Evolutionary conservation across 2,113 vertebrate genomes (phyloP), one percentile per base, ranked within the genome.

Genomic region (Bufo bufo): DNA sequence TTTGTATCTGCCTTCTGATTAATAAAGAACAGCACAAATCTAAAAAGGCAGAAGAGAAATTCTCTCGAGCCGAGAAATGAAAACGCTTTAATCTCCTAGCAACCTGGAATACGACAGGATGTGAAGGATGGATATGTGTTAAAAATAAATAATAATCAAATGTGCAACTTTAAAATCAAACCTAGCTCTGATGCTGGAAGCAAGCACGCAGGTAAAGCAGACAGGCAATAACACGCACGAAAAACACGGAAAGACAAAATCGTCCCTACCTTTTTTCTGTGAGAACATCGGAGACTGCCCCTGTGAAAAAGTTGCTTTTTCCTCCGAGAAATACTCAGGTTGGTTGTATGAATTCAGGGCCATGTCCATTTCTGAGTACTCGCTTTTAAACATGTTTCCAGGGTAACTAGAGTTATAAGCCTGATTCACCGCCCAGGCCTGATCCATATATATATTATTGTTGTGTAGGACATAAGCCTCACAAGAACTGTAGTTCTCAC

Each of bases 201-300:
- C 3, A 52, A 61, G 49, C 17, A 19, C 33, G n/a, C 59, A 58
- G 50, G 74, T 72, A 33, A 33, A 33, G 23, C 50, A 74, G 65
- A 20, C 50, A 61, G 52, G 58, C 45, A 77, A 66, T 17, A 65
- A 20, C n/a, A 75, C n/a, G 61, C 65, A 43, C 23, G 50, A 89
- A 77, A 17, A 63, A 78, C 66, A 54, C 87, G 84, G 63, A 92
- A 52, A 23, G 61, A 93, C 89, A 92, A 77, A 92, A 93, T 77
- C 90, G 89, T 92, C 91, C 92, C 89, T 99, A 99, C 98, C 98
- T 99, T 97, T 99, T 94, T 95, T 98, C 89, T 96, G 95, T 7
- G 93, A 94, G 87, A 92, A 95, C 90, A 97, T 94, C 90, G 97
- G 96, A 93, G 97, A 98, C 92, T 95, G 97, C 91, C 96, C 96